Base-by-base conservation (phyloP, 2,797 vertebrate species). In the Mus caroli region DNA sequence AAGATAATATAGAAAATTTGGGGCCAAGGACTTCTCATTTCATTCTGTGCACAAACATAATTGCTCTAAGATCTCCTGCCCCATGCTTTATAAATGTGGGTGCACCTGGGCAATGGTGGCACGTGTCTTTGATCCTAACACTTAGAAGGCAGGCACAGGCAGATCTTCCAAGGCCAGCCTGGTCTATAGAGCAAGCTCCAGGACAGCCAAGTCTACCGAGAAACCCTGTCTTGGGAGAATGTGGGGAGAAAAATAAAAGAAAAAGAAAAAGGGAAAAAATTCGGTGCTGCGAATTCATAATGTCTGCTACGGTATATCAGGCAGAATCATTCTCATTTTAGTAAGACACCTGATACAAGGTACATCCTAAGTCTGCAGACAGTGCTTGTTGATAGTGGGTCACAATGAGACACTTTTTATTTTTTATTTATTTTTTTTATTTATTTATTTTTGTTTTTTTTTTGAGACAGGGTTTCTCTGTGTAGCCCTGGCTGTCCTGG, bases 1-100 rank as follows among this genome's bases (percentile, higher is more conserved):
- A 82, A 40, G 93, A 22, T 80, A 67, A 64, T 60, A 26, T 10
- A 86, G 26, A 91, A n/a, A 96, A 83, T 86, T 88, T 28, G 13
- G 34, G 17, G 9, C 60, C 46, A 71, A 71, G 24, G 54, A 12
- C 20, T 71, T 71, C 50, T 12, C 34, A 69, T 52, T 87, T 17
- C 24, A 69, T 71, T 54, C 46, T 71, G 50, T 71, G 9, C 50
- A 87, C 46, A 54, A 69, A 71, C 60, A 26, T 54, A 58, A 50
- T 58, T 94, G 31, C 75, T 64, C 73, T 37, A 60, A 71, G 9
- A 75, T 73, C 79, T 40, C 24, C 28, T 37, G 22, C 43, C 34
- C 26, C 10, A 8, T 43, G 43, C 77, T 52, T 85, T 50, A 67
- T 19, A 85, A n/a, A 67, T n/a, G 14, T 1, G 19, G n/a, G 24